Evolutionary conservation across 2,888 invertebrate genomes (phyloP).

Genomic region (Leptopterna dolabrata): DNA sequence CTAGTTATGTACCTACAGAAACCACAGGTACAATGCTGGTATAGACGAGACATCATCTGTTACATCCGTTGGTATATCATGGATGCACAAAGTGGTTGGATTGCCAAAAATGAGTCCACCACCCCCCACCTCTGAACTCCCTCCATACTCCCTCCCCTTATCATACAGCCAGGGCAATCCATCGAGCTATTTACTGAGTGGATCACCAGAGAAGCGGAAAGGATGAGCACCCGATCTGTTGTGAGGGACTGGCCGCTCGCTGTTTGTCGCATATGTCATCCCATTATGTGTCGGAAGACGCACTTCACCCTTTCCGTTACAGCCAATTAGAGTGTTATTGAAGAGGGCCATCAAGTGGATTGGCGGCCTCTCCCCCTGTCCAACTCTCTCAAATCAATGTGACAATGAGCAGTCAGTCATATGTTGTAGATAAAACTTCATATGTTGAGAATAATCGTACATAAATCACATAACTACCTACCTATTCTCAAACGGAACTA

Average conservation of each 20-base stretch:
- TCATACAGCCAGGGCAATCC: neutral
- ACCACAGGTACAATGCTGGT: no score
- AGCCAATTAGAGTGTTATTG: slow-evolving; percentile 16
- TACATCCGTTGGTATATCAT: no score
- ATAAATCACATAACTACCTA: no score
- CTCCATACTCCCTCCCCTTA: no score
- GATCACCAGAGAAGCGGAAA: neutral
- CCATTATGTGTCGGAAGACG: neutral
- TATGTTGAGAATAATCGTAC: no score
- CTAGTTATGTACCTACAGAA: no score
- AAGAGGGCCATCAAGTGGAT: neutral
- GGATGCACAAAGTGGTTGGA: no score
- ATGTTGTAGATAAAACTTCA: no score
- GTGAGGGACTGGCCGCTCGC: neutral
- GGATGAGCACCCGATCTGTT: neutral
- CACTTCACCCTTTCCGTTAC: neutral
- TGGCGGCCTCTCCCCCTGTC: neutral
- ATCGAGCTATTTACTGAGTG: neutral
- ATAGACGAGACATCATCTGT: no score
- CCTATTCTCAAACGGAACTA: no score
- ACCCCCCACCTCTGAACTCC: no score
- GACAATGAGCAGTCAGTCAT: neutral
- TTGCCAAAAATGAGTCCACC: no score
- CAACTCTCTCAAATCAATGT: neutral
- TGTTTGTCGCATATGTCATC: slow-evolving; percentile 31